Base-by-base conservation (phyloP, 2,888 invertebrate species). In the Rhagonycha fulva region DNA sequence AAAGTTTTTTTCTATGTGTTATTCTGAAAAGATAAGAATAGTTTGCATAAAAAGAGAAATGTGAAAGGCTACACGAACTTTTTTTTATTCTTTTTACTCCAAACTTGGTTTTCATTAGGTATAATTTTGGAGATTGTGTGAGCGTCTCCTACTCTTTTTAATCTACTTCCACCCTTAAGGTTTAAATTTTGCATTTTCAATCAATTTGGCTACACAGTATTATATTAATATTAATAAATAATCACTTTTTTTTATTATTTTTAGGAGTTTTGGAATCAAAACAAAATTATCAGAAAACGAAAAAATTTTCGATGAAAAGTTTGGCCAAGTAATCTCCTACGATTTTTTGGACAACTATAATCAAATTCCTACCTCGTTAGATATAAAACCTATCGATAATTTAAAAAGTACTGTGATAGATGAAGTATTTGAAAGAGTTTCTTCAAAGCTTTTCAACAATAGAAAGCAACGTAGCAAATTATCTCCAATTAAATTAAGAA, bases 321-420 rank as follows among this genome's bases (percentile, higher is more conserved):
- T 47, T n/a, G 47, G 47, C n/a, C 47, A 47, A 47, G 47, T 47
- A n/a, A 47, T 47, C n/a, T 7, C 47, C 4, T 47, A 30, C 47
- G 60, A 28, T 14, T 23, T 71, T 67, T 19, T 67, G 60, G 62
- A 32, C 28, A 62, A 68, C 47, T 75, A 61, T 72, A 70, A 73
- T 76, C 67, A 19, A 60, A 19, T 23, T 14, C 62, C 68, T 66
- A 70, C 72, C 71, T 72, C 76, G 61, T 10, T 14, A 7, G 63
- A 72, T 23, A 23, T 70, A 24, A 26, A 72, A 47, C 47, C 28
- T n/a, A 62, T 73, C 11, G 26, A 68, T 63, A 24, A 63, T 30
- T 30, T 76, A 60, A 71, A 81, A 76, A 78, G 80, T 68, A 72
- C 82, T 80, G 83, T 84, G 82, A 84, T 84, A 79, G 80, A 83